A percentile compares a stretch with the other conserved stretches of the same genome.
Conservation (phyloP, 1,140 invertebrate genomes). For the Drosophila tsacasi region DNA sequence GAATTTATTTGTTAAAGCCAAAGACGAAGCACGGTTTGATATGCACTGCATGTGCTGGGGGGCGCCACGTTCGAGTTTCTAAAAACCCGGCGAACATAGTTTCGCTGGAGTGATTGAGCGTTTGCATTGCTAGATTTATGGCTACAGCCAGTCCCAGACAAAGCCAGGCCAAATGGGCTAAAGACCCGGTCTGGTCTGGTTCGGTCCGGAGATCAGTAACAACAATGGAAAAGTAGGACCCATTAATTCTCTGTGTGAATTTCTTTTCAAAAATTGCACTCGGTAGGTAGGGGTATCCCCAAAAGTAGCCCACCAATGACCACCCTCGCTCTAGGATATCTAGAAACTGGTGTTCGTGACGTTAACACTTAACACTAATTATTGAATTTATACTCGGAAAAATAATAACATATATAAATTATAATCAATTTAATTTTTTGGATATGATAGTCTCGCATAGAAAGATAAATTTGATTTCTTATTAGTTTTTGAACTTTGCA, state of each 20-base stretch:
- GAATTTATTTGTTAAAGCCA: conserved; percentile 77
- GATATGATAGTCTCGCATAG: background rate
- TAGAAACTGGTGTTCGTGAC: conserved; percentile 36
- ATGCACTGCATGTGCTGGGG: conserved; percentile 43
- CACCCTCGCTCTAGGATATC: background rate
- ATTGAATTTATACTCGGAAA: background rate
- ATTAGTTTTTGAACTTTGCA: too few relatives aligned
- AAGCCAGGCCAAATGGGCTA: conserved; percentile 29
- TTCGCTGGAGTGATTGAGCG: conserved; percentile 60
- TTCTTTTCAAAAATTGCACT: conserved; percentile 69
- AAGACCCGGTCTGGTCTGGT: conserved; percentile 1
- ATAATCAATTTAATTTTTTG: background rate
- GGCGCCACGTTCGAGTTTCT: conserved; percentile 51
- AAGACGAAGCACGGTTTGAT: conserved; percentile 56
- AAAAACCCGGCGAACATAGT: conserved; percentile 20
- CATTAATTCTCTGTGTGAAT: conserved; percentile 57
- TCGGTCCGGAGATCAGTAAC: background rate
- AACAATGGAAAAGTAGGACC: conserved; percentile 20
- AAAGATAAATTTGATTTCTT: background rate
- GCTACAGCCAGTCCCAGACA: conserved; percentile 25
- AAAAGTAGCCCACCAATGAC: conserved; percentile 18
- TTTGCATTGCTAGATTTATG: conserved; percentile 76
- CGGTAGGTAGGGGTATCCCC: background rate
- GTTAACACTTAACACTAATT: conserved; percentile 11
- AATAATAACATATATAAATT: background rate